These are phyloP conservation scores for Arvicanthis niloticus DNA, from an alignment of 2,113 vertebrate species.

Conservation along the genomic window DNA sequence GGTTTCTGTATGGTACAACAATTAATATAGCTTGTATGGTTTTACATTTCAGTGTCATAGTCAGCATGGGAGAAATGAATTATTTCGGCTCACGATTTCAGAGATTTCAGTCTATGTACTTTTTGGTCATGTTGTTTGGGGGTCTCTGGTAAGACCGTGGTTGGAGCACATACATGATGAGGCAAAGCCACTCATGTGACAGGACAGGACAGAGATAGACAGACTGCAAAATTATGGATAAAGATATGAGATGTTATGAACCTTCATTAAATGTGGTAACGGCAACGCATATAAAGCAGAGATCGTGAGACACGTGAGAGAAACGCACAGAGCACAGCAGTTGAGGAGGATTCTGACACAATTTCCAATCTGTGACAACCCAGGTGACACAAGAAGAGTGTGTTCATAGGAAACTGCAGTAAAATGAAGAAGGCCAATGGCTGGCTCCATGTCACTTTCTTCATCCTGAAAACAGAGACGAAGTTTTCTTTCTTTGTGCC, in stretches of 20 bases:
- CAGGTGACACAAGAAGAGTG: neutral
- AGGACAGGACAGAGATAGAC: neutral
- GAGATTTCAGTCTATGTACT: neutral
- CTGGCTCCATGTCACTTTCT: neutral
- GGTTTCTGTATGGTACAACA: neutral
- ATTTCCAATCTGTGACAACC: neutral
- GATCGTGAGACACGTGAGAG: neutral
- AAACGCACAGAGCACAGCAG: neutral
- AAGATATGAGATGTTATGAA: neutral
- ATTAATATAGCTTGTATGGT: neutral
- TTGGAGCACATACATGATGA: neutral
- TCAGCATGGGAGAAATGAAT: neutral
- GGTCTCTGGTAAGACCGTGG: neutral
- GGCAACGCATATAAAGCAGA: neutral
- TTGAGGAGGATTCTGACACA: neutral
- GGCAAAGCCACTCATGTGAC: neutral
- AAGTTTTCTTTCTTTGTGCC: neutral
- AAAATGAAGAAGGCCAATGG: slow-evolving; percentile 29
- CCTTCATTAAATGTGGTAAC: neutral
- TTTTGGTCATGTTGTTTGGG: neutral
- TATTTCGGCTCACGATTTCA: neutral
- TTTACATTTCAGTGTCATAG: neutral
- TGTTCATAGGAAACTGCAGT: neutral
- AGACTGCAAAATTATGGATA: neutral
- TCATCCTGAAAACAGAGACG: neutral